Evolutionary conservation across 2,797 vertebrate species (phyloP).

Genomic region (Numenius phaeopus): DNA sequence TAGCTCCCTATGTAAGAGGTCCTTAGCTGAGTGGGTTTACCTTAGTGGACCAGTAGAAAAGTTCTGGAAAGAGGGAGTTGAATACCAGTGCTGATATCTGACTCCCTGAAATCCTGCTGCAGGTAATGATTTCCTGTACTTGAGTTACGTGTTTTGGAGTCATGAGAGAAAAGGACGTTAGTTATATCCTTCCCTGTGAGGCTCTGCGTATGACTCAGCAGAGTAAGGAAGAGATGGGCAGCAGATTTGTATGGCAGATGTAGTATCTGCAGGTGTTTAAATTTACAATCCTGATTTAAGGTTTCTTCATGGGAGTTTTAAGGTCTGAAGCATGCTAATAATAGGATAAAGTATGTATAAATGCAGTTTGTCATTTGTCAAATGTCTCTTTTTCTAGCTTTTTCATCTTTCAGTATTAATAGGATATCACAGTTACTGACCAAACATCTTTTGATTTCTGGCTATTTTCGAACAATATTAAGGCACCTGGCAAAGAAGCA

Average conservation of each 20-base stretch:
- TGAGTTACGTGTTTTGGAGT: background rate
- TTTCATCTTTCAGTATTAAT: conserved; percentile 21
- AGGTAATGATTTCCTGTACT: background rate
- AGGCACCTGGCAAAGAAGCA: background rate
- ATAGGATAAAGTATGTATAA: background rate
- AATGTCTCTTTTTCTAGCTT: background rate
- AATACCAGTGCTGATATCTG: background rate
- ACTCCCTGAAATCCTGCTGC: background rate
- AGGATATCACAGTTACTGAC: background rate
- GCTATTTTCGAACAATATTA: background rate
- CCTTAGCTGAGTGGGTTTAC: background rate
- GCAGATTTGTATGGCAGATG: background rate
- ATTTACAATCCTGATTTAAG: background rate
- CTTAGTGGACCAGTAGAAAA: background rate
- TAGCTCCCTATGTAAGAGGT: background rate
- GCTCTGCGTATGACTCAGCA: background rate
- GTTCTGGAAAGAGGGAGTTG: background rate
- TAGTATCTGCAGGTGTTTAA: background rate
- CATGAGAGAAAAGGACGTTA: background rate
- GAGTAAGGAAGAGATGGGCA: background rate
- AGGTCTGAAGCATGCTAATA: background rate
- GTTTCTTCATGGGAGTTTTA: background rate
- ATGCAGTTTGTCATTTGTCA: conserved; percentile 20
- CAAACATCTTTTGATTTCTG: conserved; percentile 1
- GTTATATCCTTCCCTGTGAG: background rate